A percentile compares a stretch with the other conserved stretches of the same genome.
These are phyloP conservation scores for Anastatus disparis DNA, from an alignment of 1,140 invertebrate genomes.

Conservation along the genomic window DNA sequence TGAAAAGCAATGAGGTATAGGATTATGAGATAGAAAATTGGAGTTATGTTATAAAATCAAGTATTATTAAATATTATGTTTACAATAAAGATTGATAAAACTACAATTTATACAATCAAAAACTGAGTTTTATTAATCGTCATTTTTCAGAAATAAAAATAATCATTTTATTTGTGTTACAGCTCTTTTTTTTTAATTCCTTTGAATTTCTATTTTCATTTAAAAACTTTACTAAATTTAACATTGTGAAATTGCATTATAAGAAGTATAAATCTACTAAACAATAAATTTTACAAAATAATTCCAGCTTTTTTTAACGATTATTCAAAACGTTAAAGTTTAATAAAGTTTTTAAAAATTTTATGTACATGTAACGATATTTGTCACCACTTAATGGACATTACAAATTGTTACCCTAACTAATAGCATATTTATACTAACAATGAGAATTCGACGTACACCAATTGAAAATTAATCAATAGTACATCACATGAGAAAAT, in stretches of 20 bases:
- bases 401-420: conserved; percentile 45
- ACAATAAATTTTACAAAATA: conserved; percentile 31
- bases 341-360: conserved; percentile 44
- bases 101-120: conserved; percentile 41
- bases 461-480: conserved; percentile 39
- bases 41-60: conserved; percentile 23
- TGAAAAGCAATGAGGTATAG: conserved; percentile 15
- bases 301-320: conserved; percentile 23
- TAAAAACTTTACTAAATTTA: conserved; percentile 43
- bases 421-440: conserved; percentile 43
- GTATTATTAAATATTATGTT: conserved; percentile 24
- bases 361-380: conserved; percentile 43
- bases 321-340: conserved; percentile 40
- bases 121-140: conserved; percentile 43
- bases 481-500: conserved; percentile 40
- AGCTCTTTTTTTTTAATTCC: conserved; percentile 38
- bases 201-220: conserved; percentile 38
- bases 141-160: conserved; percentile 42
- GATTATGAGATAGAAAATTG: conserved; percentile 24
- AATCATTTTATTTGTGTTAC: conserved; percentile 42
- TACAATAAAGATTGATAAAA: conserved; percentile 32
- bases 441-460: conserved; percentile 41
- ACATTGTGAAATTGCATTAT: conserved; percentile 30
- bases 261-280: conserved; percentile 31
- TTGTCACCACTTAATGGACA: conserved; percentile 42